phyloP scores from a whole-genome alignment of 2,797 vertebrate species.

The Gobionotothen gibberifrons region DNA sequence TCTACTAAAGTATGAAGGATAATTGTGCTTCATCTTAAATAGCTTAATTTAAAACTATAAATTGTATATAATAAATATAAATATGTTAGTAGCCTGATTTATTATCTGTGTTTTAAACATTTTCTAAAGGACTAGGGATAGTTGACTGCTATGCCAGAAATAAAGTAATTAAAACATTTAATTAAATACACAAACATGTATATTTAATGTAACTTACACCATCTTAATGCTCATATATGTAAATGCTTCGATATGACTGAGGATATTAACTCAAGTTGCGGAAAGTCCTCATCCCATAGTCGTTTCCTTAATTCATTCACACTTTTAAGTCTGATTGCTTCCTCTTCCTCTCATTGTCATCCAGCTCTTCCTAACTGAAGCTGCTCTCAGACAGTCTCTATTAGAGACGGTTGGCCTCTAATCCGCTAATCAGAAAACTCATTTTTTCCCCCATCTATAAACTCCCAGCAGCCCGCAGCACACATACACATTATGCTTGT shows the following conservation, averaged over 20 bases:
- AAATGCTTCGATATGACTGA: neutral
- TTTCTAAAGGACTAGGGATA: neutral
- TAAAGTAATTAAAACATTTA: neutral
- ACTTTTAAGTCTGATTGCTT: conserved; percentile 26
- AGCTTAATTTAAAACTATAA: neutral
- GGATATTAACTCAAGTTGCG: neutral
- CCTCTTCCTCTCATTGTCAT: neutral
- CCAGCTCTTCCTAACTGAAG: conserved; percentile 63
- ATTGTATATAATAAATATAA: neutral
- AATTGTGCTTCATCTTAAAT: neutral
- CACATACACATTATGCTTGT: conserved; percentile 32
- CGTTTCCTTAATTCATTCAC: neutral
- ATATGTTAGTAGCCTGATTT: neutral
- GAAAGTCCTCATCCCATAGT: neutral
- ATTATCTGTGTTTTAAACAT: neutral
- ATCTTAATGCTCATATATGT: neutral
- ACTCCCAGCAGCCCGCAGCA: conserved; percentile 68
- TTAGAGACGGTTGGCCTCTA: conserved; percentile 72
- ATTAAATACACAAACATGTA: neutral
- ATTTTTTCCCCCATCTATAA: conserved; percentile 66
- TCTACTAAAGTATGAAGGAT: neutral
- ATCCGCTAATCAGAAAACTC: conserved; percentile 81
- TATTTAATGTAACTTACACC: no score
- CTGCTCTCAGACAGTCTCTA: conserved; percentile 69
- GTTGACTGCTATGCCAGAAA: neutral